A percentile compares a stretch with the other conserved stretches of the same genome.
Evolutionary conservation across 2,113 vertebrate species (phyloP).

Genomic region (Lichenostomus cassidix): DNA sequence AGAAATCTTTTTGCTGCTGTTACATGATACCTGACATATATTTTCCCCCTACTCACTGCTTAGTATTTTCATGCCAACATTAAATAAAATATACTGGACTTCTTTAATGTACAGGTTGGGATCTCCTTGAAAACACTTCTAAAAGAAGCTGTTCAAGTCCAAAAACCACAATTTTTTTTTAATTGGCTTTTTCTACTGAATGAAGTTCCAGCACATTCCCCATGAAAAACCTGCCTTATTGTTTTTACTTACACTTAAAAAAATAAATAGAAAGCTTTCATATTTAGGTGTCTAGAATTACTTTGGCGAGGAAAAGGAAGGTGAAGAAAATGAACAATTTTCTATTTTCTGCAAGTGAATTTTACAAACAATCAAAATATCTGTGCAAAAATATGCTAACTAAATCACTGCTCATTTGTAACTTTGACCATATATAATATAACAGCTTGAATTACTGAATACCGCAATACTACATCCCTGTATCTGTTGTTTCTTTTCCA

Average conservation of each 20-base stretch:
- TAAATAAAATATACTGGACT: conserved; percentile 20
- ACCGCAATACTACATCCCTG: neutral
- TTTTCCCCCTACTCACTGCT: neutral
- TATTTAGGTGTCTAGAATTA: neutral
- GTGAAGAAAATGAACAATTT: neutral
- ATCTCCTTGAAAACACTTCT: neutral
- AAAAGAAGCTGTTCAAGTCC: neutral
- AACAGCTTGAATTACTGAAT: neutral
- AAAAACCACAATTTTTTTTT: neutral
- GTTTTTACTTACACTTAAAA: neutral
- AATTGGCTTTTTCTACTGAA: neutral
- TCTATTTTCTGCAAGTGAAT: neutral
- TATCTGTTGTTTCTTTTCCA: neutral
- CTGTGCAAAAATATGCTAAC: neutral
- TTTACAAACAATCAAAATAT: neutral
- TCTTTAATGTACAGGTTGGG: neutral
- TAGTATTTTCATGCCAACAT: conserved; percentile 33
- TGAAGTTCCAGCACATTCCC: neutral
- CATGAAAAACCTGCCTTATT: neutral
- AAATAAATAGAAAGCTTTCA: neutral
- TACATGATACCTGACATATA: conserved; percentile 29
- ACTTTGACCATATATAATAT: neutral
- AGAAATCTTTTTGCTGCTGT: conserved; percentile 49
- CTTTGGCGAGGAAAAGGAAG: neutral
- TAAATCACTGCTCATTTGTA: neutral